Conservation (phyloP, 37 sponge, comb jelly and placozoan species). For the Cliona cf. orientalis region DNA sequence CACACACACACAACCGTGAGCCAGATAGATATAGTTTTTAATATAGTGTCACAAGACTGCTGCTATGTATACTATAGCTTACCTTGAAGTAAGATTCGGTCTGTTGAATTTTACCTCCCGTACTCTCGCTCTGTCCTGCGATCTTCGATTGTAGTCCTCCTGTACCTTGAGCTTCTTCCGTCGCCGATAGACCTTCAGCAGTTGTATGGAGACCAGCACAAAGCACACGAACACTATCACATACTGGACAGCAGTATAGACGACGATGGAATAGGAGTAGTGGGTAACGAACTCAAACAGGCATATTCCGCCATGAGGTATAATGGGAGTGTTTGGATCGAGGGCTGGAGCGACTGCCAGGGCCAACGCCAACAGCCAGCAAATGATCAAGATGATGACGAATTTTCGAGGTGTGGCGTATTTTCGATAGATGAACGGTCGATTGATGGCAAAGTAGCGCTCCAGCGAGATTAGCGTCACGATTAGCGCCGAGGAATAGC, state of each 20-base stretch:
- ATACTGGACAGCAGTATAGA: constrained; percentile 64
- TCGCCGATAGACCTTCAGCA: constrained; percentile 44
- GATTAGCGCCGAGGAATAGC: constrained; percentile 60
- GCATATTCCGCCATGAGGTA: constrained; percentile 44
- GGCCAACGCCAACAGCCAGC: constrained; percentile 19
- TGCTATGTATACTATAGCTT: neutral
- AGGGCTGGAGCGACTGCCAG: constrained; percentile 68
- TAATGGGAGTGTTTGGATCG: constrained; percentile 15
- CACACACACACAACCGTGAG: neutral
- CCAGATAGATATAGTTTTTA: neutral
- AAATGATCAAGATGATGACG: constrained; percentile 24
- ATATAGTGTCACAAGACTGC: neutral
- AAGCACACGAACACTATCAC: constrained; percentile 66
- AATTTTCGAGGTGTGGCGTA: constrained; percentile 20
- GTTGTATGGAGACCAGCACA: constrained; percentile 14
- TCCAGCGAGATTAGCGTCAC: constrained; percentile 79
- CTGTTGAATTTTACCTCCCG: constrained; percentile 40
- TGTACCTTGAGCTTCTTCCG: constrained; percentile 51
- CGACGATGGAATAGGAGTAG: constrained; percentile 61
- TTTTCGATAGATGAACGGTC: constrained; percentile 74
- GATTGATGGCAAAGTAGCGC: constrained; percentile 75
- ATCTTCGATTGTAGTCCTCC: constrained; percentile 25
- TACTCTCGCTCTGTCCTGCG: constrained; percentile 4
- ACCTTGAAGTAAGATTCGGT: constrained; percentile 51
- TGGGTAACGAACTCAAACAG: constrained; percentile 54